Evolutionary conservation across 2,113 vertebrate genomes (phyloP).

Genomic region (Orcinus orca): DNA sequence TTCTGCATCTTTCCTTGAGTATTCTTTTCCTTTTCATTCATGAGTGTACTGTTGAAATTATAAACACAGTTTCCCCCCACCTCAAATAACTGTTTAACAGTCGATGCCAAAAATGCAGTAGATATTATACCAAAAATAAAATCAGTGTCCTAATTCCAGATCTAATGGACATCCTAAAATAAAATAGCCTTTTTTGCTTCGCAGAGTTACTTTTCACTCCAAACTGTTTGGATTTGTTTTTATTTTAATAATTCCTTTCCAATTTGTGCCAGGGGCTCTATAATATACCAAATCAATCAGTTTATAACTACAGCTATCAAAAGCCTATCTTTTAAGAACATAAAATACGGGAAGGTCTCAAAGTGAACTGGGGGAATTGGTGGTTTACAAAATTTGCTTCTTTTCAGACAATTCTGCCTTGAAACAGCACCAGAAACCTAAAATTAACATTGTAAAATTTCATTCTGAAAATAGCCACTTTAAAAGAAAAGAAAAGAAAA

Average conservation of each 20-base stretch:
- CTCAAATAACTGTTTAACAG: neutral
- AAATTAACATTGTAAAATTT: neutral
- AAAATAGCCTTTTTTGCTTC: neutral
- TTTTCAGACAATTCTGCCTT: constrained; percentile 1
- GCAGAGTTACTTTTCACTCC: neutral
- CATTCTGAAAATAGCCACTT: neutral
- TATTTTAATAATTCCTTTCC: constrained; percentile 19
- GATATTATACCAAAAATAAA: neutral
- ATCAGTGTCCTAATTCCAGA: neutral
- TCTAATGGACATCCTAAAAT: neutral
- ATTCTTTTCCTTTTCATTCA: neutral
- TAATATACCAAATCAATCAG: neutral
- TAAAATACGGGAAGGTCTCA: neutral
- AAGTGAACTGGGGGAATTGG: neutral
- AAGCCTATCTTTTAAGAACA: neutral
- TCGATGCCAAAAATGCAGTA: neutral
- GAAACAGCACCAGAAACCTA: neutral
- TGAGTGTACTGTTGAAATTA: neutral
- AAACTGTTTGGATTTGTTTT: neutral
- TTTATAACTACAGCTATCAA: neutral
- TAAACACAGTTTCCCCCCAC: neutral
- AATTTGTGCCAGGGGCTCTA: neutral
- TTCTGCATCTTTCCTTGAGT: neutral
- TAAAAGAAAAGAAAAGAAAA: neutral
- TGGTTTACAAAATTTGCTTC: neutral